Conservation (phyloP, 2,888 invertebrate species). For the Brenthis ino region DNA sequence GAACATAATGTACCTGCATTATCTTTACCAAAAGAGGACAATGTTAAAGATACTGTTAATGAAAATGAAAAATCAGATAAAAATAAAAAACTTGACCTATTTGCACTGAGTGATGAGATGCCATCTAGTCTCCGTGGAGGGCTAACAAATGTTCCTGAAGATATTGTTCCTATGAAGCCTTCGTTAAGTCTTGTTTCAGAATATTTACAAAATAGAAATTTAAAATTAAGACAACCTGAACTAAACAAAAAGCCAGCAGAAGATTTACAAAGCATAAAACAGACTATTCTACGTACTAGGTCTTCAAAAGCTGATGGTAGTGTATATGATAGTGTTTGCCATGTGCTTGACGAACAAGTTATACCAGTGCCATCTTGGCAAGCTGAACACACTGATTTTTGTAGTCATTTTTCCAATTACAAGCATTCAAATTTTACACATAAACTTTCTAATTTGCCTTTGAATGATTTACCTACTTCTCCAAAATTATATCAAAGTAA, state of each 20-base stretch:
- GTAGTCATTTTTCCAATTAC: conserved; percentile 38
- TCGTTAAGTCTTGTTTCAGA: conserved; percentile 69
- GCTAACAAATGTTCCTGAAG: conserved; percentile 44
- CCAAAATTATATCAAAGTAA: conserved; percentile 9
- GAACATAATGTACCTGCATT: conserved; percentile 59
- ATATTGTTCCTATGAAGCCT: conserved; percentile 50
- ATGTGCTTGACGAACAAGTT: conserved; percentile 67
- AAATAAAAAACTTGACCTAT: conserved; percentile 61
- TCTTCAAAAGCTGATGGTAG: conserved; percentile 63
- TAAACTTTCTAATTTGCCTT: conserved; percentile 46
- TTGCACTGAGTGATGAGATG: conserved; percentile 76
- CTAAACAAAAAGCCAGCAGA: conserved; percentile 52
- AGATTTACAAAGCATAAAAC: conserved; percentile 63
- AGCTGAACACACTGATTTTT: conserved; percentile 54
- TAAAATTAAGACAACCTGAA: conserved; percentile 61
- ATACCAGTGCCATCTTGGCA: conserved; percentile 69
- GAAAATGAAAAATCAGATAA: conserved; percentile 55
- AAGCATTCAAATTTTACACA: background rate
- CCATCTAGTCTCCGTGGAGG: conserved; percentile 66
- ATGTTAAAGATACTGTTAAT: conserved; percentile 49
- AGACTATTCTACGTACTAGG: conserved; percentile 65
- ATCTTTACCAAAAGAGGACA: conserved; percentile 57
- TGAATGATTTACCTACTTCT: conserved; percentile 17
- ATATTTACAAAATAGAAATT: conserved; percentile 66
- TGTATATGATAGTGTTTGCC: conserved; percentile 56